A percentile compares a stretch with the other conserved stretches of the same genome.
phyloP scores from a whole-genome alignment of 2,888 invertebrate species.

The Macrosiphum euphorbiae region DNA sequence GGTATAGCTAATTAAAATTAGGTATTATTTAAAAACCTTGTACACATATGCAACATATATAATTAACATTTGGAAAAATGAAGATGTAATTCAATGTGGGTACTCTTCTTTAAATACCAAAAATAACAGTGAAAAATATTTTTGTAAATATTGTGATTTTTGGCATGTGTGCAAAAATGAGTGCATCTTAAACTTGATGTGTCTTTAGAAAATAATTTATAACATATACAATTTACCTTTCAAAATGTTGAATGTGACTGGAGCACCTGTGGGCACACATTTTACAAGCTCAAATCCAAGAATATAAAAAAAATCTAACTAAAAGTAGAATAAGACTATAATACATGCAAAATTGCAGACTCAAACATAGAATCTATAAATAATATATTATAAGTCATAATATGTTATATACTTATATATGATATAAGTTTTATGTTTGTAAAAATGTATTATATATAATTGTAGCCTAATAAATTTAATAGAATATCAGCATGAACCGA shows the following conservation, averaged over 20 bases:
- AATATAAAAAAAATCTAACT: slow-evolving; percentile 70
- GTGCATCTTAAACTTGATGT: slow-evolving; percentile 51
- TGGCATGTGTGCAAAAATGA: slow-evolving; percentile 59
- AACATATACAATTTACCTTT: slow-evolving; percentile 76
- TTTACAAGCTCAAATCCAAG: slow-evolving; percentile 77
- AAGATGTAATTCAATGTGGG: not conserved
- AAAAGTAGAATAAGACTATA: slow-evolving; percentile 61
- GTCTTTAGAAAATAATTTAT: slow-evolving; percentile 8
- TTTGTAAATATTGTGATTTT: slow-evolving; percentile 60
- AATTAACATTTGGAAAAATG: not conserved
- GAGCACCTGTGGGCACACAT: slow-evolving; percentile 84
- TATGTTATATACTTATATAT: not conserved
- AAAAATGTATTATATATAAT: not conserved
- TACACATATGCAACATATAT: slow-evolving; percentile 2
- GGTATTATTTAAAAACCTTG: not conserved
- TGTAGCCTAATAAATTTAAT: not conserved
- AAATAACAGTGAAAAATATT: slow-evolving; percentile 60
- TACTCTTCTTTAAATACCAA: slow-evolving; percentile 54
- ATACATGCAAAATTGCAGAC: slow-evolving; percentile 63
- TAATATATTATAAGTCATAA: not conserved
- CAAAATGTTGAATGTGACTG: slow-evolving; percentile 88
- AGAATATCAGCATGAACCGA: not conserved
- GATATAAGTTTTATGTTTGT: not conserved
- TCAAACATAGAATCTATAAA: slow-evolving; percentile 44
- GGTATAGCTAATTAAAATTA: not conserved